Evolutionary conservation across 2,888 invertebrate species (phyloP), one percentile per base, ranked within the genome.

Genomic region (Orchestes rusci): DNA sequence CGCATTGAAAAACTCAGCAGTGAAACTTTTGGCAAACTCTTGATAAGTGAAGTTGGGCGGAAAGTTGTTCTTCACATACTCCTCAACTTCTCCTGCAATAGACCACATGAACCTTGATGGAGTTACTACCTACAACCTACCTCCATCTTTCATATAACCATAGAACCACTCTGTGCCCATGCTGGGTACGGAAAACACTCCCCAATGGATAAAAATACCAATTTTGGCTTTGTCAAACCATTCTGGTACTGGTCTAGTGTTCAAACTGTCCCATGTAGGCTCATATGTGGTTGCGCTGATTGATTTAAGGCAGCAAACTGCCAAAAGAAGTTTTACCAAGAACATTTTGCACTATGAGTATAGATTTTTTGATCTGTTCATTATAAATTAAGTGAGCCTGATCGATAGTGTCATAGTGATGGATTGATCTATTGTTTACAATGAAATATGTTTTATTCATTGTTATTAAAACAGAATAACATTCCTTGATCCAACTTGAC

Each of bases 191-290:
- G 89, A 81, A 61, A 83, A 95, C 0, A 94, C 87, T 1, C 94
- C 93, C 90, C 92, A 94, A 61, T 94, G 94, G 30, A 95, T 70
- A 60, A 95, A 94, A 57, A 95, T 91, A 2, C 94, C 94, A 52
- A 91, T 70, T 71, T 95, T 95, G 0, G 84, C 86, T 41, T 84
- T 75, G 62, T 94, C 93, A 63, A 86, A 95, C 94, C 94, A 95
- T 3, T 63, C 52, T 0, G 94, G 94, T 43, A 93, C 62, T 0
- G 87, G 87, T 39, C 94, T 73, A 10, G 73, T 72, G 60, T 95
- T 94, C 56, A 95, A 70, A 63, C 91, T 90, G 0, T 75, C 71
- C 94, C 94, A 95, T 16, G 73, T 80, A 0, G 93, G 84, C 36
- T 73, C 65, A 63, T 81, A 89, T 50, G n/a, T n/a, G n/a, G n/a